These are phyloP conservation scores for Hybognathus amarus DNA, from an alignment of 2,797 vertebrate species.

Conservation along the genomic window DNA sequence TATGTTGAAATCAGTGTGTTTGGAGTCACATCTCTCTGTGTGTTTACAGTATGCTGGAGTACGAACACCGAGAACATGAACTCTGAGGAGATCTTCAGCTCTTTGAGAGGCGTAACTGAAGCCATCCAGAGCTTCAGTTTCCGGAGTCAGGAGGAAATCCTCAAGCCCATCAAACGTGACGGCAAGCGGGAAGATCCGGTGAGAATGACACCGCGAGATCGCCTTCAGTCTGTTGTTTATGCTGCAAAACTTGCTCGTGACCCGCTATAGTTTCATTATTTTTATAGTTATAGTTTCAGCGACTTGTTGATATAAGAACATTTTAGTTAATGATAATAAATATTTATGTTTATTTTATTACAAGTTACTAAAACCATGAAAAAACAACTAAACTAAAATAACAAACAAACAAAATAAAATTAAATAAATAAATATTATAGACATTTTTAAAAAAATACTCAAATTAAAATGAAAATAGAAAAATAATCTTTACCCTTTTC, in stretches of 20 bases:
- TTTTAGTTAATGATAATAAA: too few relatives aligned
- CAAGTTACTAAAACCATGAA: too few relatives aligned
- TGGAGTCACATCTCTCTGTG: not conserved
- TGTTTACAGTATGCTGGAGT: conserved; percentile 88
- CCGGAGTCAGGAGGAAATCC: conserved; percentile 92
- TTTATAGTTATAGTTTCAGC: not conserved
- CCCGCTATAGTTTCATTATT: too few relatives aligned
- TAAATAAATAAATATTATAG: too few relatives aligned
- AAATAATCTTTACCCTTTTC: too few relatives aligned
- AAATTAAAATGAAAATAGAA: too few relatives aligned
- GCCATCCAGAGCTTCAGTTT: conserved; percentile 97
- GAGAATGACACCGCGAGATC: conserved; percentile 64
- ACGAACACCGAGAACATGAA: conserved; percentile 95
- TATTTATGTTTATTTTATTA: too few relatives aligned
- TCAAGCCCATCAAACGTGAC: conserved; percentile 87
- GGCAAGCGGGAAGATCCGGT: conserved; percentile 86
- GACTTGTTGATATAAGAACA: not conserved
- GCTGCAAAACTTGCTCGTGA: not conserved
- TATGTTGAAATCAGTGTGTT: conserved; percentile 38
- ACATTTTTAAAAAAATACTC: too few relatives aligned
- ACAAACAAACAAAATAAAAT: too few relatives aligned
- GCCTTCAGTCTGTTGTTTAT: too few relatives aligned
- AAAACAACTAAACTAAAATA: too few relatives aligned
- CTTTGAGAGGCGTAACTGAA: conserved; percentile 93
- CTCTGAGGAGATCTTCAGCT: conserved; percentile 96